Evolutionary conservation across 2,797 vertebrate genomes (phyloP).

Genomic region (Xenops minutus): DNA sequence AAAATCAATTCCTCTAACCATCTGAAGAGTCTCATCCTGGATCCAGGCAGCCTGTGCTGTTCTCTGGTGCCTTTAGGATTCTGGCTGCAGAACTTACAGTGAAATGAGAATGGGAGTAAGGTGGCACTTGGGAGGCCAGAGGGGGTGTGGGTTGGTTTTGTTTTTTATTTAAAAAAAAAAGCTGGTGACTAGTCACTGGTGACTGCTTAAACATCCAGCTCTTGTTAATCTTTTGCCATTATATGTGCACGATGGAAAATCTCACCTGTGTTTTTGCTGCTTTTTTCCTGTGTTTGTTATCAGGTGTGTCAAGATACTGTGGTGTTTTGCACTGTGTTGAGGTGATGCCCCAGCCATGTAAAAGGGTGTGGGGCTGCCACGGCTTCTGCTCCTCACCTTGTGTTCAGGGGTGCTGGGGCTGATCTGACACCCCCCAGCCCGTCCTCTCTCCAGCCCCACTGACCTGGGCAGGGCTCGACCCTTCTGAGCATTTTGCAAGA

Average conservation of each 20-base stretch:
- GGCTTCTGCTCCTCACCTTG: not conserved
- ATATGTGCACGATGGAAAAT: not conserved
- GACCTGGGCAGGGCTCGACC: fast-evolving
- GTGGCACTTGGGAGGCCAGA: not conserved
- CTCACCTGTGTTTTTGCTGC: not conserved
- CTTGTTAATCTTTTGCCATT: not conserved
- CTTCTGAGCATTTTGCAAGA: not conserved
- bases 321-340: fast-evolving
- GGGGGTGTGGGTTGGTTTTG: not conserved
- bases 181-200: not conserved
- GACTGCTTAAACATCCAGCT: not conserved
- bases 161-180: not conserved
- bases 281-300: not conserved
- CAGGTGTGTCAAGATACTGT: fast-evolving
- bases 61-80: not conserved
- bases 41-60: not conserved
- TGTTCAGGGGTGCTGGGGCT: not conserved
- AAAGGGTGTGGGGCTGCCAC: not conserved
- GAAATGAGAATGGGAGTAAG: not conserved
- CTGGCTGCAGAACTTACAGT: not conserved
- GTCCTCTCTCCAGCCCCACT: too few species aligned
- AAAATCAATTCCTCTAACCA: not conserved
- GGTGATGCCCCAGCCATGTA: not conserved
- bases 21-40: not conserved
- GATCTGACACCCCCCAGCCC: not conserved